Base-by-base conservation (phyloP, 2,888 invertebrate species). In the Amiota minor region DNA sequence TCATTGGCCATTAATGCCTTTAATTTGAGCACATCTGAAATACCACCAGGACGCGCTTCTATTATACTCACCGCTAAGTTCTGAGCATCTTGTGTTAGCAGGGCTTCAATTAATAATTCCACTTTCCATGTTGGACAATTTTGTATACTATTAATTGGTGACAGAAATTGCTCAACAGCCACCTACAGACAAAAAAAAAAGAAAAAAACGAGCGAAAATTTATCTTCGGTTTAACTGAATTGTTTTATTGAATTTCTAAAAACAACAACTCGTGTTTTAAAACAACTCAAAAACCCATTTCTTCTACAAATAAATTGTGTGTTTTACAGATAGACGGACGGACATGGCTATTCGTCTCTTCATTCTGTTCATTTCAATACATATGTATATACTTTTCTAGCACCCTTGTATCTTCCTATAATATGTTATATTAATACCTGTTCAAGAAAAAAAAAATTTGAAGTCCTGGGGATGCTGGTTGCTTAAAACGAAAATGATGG, bases 1-100 rank as follows among this genome's bases (percentile, higher is more conserved):
- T 89, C 84, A 73, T 89, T 90, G 0, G 86, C 83, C n/a, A 90
- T 72, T 0, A 89, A 78, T 0, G 89, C 88, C 70, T 84, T 81
- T 8, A 90, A 65, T 50, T 87, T 83, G 3, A 89, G 77, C 14
- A 83, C 35, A 0, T 87, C 76, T 0, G 86, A 78, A 10, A 90
- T 77, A 0, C 83, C 79, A 0, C 83, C 83, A 0, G 88, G 84
- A 8, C 86, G 86, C 2, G 81, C 80, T 14, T 83, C 80, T 4
- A 88, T 72, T 12, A 89, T 86, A 12, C 86, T 80, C 59, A 90
- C 76, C 0, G 89, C 89, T 49, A 83, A 79, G 72, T 83, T 80
- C 0, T 79, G 49, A 10, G 82, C 81, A 2, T 86, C 84, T 14
- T 85, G 84, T 1, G 79, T 75, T 12, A 90, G 75, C 16, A 90